Base-by-base conservation (phyloP, 2,888 invertebrate species). In the Miltochrista miniata region DNA sequence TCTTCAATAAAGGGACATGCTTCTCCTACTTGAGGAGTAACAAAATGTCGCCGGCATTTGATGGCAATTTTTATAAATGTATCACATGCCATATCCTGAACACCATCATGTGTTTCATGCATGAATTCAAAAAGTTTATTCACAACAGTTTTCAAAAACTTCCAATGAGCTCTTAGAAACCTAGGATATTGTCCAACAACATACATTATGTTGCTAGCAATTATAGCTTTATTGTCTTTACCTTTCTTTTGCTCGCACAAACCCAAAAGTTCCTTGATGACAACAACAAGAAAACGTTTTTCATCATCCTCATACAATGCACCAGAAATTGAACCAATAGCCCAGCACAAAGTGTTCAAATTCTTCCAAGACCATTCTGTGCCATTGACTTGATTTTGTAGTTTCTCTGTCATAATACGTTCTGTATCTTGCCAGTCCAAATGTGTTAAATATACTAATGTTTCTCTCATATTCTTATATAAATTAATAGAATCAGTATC, bases 41-140 rank as follows among this genome's bases (percentile, higher is more conserved):
- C 98, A 92, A 99, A 99, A 91, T 99, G 99, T 70, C 99, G 94
- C 60, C 98, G 94, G 90, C 99, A 99, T 89, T 99, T 99, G 73
- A 98, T 94, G 30, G 99, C 98, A 78, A 99, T 99, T 92, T 99
- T 99, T 70, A 99, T 99, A 84, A 99, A 99, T 36, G 99, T 99
- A 92, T 99, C 99, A 93, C 99, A 99, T 55, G 99, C 99, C 99
- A 99, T 99, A 79, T 99, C 99, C 89, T 99, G 99, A 29, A 99
- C 99, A 74, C 99, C 99, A 85, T 99, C 99, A 83, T 99, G 99
- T 48, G 99, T 99, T 93, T 99, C 99, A 85, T 99, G 99, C 99
- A 99, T 99, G 86, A 99, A 99, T 92, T 99, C 99, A 92, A 99
- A 99, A 51, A 99, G 93, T 92, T 99, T 99, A 92, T 99, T 99